These are phyloP conservation scores for Illadopsis cleaveri DNA, from an alignment of 2,113 vertebrate species.

Conservation along the genomic window DNA sequence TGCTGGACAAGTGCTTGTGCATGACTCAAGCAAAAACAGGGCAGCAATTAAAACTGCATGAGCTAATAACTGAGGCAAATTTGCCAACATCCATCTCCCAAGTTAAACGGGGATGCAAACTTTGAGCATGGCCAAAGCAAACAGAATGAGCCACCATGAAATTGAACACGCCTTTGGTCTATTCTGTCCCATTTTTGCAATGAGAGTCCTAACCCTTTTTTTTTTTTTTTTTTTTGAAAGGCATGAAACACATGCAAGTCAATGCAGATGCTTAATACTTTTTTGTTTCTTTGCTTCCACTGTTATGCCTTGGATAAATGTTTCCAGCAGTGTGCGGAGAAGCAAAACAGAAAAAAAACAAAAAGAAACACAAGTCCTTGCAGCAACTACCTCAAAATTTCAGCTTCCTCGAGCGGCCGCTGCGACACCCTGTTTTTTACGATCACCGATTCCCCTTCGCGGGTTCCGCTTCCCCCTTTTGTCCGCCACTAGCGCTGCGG, in stretches of 20 bases:
- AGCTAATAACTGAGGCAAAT: background rate
- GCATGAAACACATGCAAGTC: background rate
- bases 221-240: background rate
- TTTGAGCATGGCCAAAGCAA: background rate
- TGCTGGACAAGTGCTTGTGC: background rate
- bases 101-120: background rate
- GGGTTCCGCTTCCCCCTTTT: background rate
- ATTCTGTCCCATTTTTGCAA: background rate
- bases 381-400: background rate
- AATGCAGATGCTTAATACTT: fast-evolving
- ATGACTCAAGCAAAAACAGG: background rate
- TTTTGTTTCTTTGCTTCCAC: background rate
- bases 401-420: background rate
- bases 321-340: background rate
- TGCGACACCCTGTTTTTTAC: background rate
- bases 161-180: fast-evolving
- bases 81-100: fast-evolving
- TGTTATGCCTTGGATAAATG: fast-evolving
- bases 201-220: background rate
- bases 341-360: background rate
- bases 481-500: background rate
- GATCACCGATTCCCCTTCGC: background rate
- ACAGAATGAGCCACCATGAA: background rate
- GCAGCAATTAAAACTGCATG: background rate
- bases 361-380: background rate